Base-by-base conservation (phyloP, 2,113 vertebrate genomes). In the Carassius carassius region DNA sequence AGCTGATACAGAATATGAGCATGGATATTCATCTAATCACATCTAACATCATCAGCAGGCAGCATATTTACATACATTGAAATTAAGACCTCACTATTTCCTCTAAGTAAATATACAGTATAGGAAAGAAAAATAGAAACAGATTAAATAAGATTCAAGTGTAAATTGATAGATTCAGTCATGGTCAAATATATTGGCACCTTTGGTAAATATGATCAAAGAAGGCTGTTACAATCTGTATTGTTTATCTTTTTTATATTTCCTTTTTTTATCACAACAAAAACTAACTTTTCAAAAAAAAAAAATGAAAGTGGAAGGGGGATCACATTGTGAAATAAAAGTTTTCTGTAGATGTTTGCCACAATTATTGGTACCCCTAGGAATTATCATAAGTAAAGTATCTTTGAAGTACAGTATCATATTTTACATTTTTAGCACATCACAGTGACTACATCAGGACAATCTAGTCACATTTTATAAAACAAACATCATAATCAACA, bases 11-110 rank as follows among this genome's bases (percentile, higher is more conserved):
- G 74, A 76, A 54, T 54, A 51, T 76, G 74, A 76, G 74, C 74
- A 76, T 76, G 74, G 8, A 19, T 29, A 51, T 76, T 76, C 49
- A 76, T 76, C 74, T 76, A 54, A 76, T 76, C 49, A 76, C 74
- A 56, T 76, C 74, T 76, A 76, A 76, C 74, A 54, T 76, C 49
- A 54, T 76, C 74, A 54, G 14, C 47, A 51, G 23, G 25, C 23
- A 17, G 14, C 74, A 54, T 51, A 51, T 54, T 76, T 51, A 76
- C 74, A 76, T 16, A 54, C 49, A 74, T 14, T 74, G 6, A 74
- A 73, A 47, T 44, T 21, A 73, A 16, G 49, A 74, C 41, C 3
- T 49, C n/a, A 47, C n/a, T 25, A 23, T 12, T 47, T 16, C 23
- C 12, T 29, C 23, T 29, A 74, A 16, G 41, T 9, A 74, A 74